Conservation (phyloP, 2,888 invertebrate genomes). For the Cancer borealis region DNA sequence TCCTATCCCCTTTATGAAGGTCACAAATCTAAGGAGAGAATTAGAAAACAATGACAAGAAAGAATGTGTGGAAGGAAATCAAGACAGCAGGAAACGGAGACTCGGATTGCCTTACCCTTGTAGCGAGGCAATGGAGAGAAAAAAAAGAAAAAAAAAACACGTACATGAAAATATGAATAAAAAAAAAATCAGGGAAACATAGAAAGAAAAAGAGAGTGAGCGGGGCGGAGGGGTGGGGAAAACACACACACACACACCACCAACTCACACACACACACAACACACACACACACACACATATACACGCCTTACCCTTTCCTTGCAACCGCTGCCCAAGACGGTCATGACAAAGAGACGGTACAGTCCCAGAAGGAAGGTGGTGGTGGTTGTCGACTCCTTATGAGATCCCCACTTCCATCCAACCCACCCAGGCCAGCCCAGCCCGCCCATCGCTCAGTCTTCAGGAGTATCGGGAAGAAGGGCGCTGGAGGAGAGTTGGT, state of each 20-base stretch:
- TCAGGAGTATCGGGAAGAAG: constrained; percentile 91
- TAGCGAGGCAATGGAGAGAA: not conserved
- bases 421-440: constrained; percentile 60
- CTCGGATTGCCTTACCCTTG: not conserved
- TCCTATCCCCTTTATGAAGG: not conserved
- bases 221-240: not conserved
- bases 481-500: constrained; percentile 91
- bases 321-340: constrained; percentile 89
- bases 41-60: not conserved
- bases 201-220: not conserved
- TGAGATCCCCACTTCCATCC: constrained; percentile 51
- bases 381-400: constrained; percentile 66
- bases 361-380: constrained; percentile 84
- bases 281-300: not conserved
- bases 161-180: not conserved
- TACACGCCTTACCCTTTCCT: constrained; percentile 84
- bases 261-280: not conserved
- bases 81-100: not conserved
- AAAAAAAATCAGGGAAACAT: not conserved
- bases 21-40: not conserved
- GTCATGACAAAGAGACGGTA: constrained; percentile 88
- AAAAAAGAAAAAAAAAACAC: not conserved
- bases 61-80: not conserved
- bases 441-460: constrained; percentile 79
- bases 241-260: not conserved